Percentiles rank a stretch among this genome's conserved stretches.
These are phyloP conservation scores for Chrosomus eos DNA, from an alignment of 2,797 vertebrate genomes.

Conservation along the genomic window DNA sequence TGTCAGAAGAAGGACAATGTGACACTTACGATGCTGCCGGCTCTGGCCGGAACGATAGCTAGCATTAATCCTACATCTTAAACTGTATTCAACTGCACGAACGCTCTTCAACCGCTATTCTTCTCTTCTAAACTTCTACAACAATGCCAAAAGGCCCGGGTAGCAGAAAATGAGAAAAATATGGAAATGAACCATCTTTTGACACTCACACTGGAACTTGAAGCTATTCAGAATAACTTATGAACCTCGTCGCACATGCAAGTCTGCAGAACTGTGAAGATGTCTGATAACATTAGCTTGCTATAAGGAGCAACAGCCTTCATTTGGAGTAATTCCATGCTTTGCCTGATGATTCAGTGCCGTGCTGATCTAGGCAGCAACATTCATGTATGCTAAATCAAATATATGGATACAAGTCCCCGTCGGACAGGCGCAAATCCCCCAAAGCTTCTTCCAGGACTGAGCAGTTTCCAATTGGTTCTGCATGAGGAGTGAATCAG, in stretches of 20 bases:
- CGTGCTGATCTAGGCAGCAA: constrained; percentile 55
- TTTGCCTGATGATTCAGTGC: constrained; percentile 26
- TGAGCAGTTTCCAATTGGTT: constrained; percentile 53
- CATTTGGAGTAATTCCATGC: constrained; percentile 46
- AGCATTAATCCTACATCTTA: constrained; percentile 22
- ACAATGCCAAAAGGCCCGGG: constrained; percentile 39
- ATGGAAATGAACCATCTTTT: constrained; percentile 56
- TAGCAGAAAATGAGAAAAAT: constrained; percentile 53
- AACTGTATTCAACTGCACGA: constrained; percentile 20
- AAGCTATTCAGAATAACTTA: constrained; percentile 47
- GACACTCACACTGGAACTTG: constrained; percentile 40
- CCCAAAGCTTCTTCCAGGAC: constrained; percentile 35
- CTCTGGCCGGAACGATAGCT: not conserved
- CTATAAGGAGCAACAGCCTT: constrained; percentile 42
- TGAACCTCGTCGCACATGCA: constrained; percentile 24
- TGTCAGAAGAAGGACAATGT: not conserved
- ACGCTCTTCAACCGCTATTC: constrained; percentile 11
- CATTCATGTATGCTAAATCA: constrained; percentile 60
- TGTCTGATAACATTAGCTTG: constrained; percentile 55
- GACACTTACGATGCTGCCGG: not conserved
- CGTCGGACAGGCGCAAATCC: constrained; percentile 45
- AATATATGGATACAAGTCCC: constrained; percentile 59
- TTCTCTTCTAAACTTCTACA: constrained; percentile 21
- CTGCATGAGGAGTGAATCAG: constrained; percentile 42
- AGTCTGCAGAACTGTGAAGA: constrained; percentile 45